Conservation (phyloP, 2,888 invertebrate species). For the Syrista parreyssii region DNA sequence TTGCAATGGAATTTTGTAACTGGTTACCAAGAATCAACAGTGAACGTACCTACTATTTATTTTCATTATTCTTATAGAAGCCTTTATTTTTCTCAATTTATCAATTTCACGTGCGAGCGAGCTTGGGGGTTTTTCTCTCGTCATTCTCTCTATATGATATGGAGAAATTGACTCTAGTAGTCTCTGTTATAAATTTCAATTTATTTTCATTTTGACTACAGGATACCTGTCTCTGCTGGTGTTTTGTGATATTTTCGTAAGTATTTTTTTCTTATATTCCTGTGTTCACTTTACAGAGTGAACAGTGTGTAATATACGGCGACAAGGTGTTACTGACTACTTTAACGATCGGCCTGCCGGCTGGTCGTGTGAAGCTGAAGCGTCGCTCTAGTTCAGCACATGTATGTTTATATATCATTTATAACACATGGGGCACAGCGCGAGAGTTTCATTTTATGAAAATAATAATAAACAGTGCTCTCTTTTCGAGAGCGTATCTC, state of each 20-base stretch:
- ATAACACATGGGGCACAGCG: neutral
- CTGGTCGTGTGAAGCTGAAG: neutral
- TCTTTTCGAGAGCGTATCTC: neutral
- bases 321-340: neutral
- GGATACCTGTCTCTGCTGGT: neutral
- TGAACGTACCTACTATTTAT: neutral
- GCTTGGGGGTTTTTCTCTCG: neutral
- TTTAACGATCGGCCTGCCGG: neutral
- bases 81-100: neutral
- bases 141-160: neutral
- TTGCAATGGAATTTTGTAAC: neutral
- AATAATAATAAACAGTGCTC: slow-evolving; percentile 3
- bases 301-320: neutral
- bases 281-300: neutral
- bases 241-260: neutral
- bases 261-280: neutral
- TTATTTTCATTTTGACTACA: neutral
- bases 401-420: neutral
- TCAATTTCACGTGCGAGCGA: neutral
- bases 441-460: neutral
- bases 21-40: neutral
- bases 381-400: neutral
- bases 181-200: neutral
- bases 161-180: neutral
- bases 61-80: neutral